A percentile compares a stretch with the other conserved stretches of the same genome.
These are phyloP conservation scores for Yponomeuta plumbellus DNA, from an alignment of 2,888 invertebrate species.

Conservation along the genomic window DNA sequence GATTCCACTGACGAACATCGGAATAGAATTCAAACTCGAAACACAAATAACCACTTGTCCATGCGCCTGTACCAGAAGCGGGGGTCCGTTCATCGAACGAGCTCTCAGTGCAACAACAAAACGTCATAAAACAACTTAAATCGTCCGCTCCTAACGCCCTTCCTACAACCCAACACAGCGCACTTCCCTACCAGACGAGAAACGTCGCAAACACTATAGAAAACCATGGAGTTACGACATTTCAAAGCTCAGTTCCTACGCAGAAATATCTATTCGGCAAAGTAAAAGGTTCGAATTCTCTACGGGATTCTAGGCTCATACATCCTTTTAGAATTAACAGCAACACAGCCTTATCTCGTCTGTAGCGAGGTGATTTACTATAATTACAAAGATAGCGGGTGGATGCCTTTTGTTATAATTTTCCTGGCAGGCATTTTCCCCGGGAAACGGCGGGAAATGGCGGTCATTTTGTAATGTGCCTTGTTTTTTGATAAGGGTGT, in stretches of 20 bases:
- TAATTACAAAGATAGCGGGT: slow-evolving; percentile 77
- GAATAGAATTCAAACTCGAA: background rate
- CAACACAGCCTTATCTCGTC: slow-evolving; percentile 68
- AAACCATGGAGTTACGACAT: slow-evolving; percentile 17
- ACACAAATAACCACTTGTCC: slow-evolving; percentile 40
- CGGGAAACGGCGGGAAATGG: slow-evolving; percentile 67
- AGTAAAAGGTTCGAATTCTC: slow-evolving; percentile 51
- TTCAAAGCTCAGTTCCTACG: slow-evolving; percentile 32
- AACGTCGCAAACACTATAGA: background rate
- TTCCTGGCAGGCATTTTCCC: slow-evolving; percentile 72
- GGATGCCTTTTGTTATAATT: slow-evolving; percentile 77
- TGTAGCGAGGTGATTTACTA: slow-evolving; percentile 76
- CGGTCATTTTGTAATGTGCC: slow-evolving; percentile 75
- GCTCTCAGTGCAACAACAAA: slow-evolving; percentile 38
- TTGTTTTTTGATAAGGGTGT: slow-evolving; percentile 77
- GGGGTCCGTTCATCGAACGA: slow-evolving; percentile 69
- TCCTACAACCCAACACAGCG: slow-evolving; percentile 19
- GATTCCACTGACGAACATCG: no score
- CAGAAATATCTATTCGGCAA: slow-evolving; percentile 40
- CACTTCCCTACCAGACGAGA: background rate
- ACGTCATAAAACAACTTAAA: slow-evolving; percentile 45
- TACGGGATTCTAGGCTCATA: slow-evolving; percentile 40
- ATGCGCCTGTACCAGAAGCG: slow-evolving; percentile 56
- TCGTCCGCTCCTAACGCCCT: slow-evolving; percentile 35
- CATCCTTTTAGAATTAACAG: slow-evolving; percentile 48